Evolutionary conservation across 2,888 invertebrate species (phyloP).

Genomic region (Cacoxenus indagator): DNA sequence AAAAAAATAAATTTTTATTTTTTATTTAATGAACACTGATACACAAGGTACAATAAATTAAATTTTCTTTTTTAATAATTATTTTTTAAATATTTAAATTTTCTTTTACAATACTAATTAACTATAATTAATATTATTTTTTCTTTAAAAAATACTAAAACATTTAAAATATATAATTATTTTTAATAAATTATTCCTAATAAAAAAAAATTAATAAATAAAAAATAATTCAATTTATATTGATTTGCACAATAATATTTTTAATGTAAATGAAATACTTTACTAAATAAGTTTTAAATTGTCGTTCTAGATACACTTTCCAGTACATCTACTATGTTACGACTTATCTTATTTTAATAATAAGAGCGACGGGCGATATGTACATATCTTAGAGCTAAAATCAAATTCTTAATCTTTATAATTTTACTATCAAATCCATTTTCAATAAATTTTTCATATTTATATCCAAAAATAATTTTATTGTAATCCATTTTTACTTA

Average conservation of each 20-base stretch:
- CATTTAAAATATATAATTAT: no score
- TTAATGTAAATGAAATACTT: conserved; percentile 80
- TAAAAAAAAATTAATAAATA: no score
- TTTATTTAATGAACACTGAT: conserved; percentile 78
- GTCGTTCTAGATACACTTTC: conserved; percentile 79
- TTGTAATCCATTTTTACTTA: conserved; percentile 79
- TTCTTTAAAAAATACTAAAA: no score
- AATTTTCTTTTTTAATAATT: conserved; percentile 73
- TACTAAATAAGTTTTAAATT: conserved; percentile 75
- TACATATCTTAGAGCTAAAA: conserved; percentile 81
- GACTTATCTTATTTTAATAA: conserved; percentile 80
- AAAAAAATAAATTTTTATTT: conserved; percentile 70
- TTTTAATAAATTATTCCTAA: no score
- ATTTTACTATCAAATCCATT: conserved; percentile 79
- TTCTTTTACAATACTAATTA: conserved; percentile 74
- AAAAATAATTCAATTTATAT: conserved; percentile 69
- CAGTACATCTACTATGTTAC: conserved; percentile 85
- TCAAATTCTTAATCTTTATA: conserved; percentile 69
- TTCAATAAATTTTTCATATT: conserved; percentile 74
- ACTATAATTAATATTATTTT: no score
- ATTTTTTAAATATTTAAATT: conserved; percentile 73
- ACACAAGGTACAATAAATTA: conserved; percentile 79
- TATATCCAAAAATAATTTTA: conserved; percentile 72
- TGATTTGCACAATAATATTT: conserved; percentile 72
- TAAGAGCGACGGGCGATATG: conserved; percentile 86